A percentile compares a stretch with the other conserved stretches of the same genome.
Conservation (phyloP, 2,797 vertebrate species). For the Triplophysa bombifrons region DNA sequence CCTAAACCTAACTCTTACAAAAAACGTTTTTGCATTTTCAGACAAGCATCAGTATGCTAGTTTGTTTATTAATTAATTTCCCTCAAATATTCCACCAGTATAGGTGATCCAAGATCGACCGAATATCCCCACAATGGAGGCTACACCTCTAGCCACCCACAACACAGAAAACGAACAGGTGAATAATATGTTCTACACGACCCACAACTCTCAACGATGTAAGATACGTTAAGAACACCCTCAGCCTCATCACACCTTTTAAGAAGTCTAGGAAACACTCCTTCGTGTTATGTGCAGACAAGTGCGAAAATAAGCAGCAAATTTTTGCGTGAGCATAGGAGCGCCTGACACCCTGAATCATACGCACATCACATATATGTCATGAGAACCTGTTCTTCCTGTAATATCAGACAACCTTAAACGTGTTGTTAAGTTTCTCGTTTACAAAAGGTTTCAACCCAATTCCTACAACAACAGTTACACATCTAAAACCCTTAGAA, state of each 20-base stretch:
- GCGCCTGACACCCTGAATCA: constrained; percentile 45
- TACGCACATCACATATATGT: constrained; percentile 54
- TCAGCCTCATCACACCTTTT: not conserved
- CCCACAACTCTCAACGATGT: not conserved
- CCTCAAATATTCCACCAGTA: too few relatives aligned
- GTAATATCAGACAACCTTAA: constrained; percentile 65
- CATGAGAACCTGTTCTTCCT: constrained; percentile 76
- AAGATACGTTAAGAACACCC: not conserved
- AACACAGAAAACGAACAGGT: not conserved
- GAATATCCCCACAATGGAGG: too few relatives aligned
- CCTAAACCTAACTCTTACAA: too few relatives aligned
- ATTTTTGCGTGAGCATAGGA: constrained; percentile 3
- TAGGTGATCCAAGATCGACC: too few relatives aligned
- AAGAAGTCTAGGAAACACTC: not conserved
- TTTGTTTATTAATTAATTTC: too few relatives aligned
- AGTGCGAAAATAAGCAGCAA: not conserved
- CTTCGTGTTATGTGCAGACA: not conserved
- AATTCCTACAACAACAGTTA: constrained; percentile 17
- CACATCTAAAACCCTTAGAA: not conserved
- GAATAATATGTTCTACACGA: not conserved
- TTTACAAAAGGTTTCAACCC: constrained; percentile 8
- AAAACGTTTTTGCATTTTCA: too few relatives aligned
- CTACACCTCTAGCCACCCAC: too few relatives aligned
- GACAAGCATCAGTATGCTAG: too few relatives aligned
- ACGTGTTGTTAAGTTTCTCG: constrained; percentile 57